A percentile compares a stretch with the other conserved stretches of the same genome.
phyloP scores from a whole-genome alignment of 2,797 vertebrate species.

The Acrossocheilus fasciatus region DNA sequence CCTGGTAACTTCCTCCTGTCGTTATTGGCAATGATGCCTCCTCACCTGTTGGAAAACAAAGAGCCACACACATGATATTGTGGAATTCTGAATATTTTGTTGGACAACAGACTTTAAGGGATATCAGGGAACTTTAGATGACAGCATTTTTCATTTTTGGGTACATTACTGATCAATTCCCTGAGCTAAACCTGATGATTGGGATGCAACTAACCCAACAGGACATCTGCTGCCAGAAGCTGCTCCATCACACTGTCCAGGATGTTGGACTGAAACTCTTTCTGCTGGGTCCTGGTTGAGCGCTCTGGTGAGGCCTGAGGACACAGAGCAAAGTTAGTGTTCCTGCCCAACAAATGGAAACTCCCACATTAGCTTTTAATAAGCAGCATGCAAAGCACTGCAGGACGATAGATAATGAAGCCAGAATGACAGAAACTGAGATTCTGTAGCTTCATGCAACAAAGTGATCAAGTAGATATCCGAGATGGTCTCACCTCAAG shows the following conservation, averaged over 20 bases:
- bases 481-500: slow-evolving; percentile 84
- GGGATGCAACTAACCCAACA: slow-evolving; percentile 83
- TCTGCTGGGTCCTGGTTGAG: slow-evolving; percentile 97
- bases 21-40: slow-evolving; percentile 95
- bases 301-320: slow-evolving; percentile 94
- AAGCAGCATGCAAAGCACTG: background rate
- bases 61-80: background rate
- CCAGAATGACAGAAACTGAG: background rate
- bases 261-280: slow-evolving; percentile 97
- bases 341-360: background rate
- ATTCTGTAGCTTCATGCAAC: background rate
- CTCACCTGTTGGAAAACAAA: slow-evolving; percentile 82
- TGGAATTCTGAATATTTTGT: background rate
- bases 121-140: background rate
- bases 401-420: background rate
- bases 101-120: background rate
- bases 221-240: slow-evolving; percentile 94
- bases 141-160: background rate
- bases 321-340: slow-evolving; percentile 19
- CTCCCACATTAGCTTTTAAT: background rate
- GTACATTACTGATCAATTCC: background rate
- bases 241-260: slow-evolving; percentile 98
- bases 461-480: background rate
- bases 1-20: slow-evolving; percentile 93
- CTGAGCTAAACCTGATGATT: background rate